Evolutionary conservation across 2,888 invertebrate species (phyloP), one percentile per base, ranked within the genome.

Genomic region (Eustalomyia histrio): DNA sequence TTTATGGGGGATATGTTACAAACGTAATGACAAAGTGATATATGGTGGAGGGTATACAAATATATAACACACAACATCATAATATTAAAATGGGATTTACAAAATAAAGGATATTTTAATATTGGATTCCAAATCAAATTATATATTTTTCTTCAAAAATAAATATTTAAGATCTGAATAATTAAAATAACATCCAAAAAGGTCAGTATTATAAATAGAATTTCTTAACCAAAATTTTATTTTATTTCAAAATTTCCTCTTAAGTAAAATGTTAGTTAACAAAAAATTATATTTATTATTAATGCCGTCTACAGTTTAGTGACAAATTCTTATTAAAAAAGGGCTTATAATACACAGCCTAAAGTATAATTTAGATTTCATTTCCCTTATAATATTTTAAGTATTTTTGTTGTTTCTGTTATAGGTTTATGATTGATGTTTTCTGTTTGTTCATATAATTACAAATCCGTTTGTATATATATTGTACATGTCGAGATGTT

Each of bases 371-470:
- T 50, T 21, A 53, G 21, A 7, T 12, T 35, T 21, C 10, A 10
- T 39, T 5, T 1, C 35, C 14, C 35, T 8, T 33, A 33, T 12
- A 21, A 3, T 61, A 39, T 29, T 29, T 29, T 39, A 39, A 39
- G 39, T 6, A 39, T 39, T 39, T 39, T 3, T 12, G 39, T 12
- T 39, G 12, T 12, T 39, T 4, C 39, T 47, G 14, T 47, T 29
- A 0, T 24, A 35, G 8, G 8, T 33, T 16, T 18, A 29, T 72
- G 73, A 64, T 64, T 55, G 58, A 71, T 74, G 65, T 47, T 24
- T 58, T 52, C 39, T 47, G 8, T 61, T 75, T 21, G 14, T 47
- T 47, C 39, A 3, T 47, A n/a, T n/a, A 29, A 47, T 47, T 47
- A 47, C 43, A 47, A 29, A 47, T 47, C n/a, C 5, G 14, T 12